Conservation (phyloP, 2,113 vertebrate species). For the Hemichromis elongatus region DNA sequence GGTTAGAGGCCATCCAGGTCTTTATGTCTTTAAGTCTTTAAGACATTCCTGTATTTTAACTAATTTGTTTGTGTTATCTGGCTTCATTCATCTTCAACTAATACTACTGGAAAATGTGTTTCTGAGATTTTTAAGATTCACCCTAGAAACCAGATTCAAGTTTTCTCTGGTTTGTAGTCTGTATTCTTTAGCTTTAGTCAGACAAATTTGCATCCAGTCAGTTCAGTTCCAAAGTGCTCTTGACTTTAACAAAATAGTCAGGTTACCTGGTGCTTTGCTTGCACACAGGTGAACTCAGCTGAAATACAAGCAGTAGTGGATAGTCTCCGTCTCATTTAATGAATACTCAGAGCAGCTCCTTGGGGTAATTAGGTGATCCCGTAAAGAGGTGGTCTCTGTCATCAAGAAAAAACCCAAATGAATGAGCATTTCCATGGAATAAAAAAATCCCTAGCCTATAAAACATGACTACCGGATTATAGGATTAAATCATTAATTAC, state of each 20-base stretch:
- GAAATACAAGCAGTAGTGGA: not conserved
- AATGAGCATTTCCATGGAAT: not conserved
- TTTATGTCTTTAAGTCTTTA: not conserved
- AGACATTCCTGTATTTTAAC: not conserved
- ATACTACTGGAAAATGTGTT: not conserved
- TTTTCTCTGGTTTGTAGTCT: not conserved
- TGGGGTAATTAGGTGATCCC: not conserved
- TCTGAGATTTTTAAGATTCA: not conserved
- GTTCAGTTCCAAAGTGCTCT: not conserved
- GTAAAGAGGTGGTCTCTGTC: not conserved
- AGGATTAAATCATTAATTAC: accelerated
- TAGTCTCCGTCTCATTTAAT: not conserved
- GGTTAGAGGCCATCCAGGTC: not conserved
- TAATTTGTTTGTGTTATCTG: not conserved
- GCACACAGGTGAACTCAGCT: not conserved
- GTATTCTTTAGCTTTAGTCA: not conserved
- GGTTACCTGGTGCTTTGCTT: not conserved
- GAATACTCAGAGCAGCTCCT: not conserved
- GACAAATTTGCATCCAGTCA: not conserved
- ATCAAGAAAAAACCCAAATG: not conserved
- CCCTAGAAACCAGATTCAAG: not conserved
- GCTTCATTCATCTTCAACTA: not conserved
- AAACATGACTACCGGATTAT: not conserved
- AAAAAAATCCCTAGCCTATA: not conserved
- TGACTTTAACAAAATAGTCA: not conserved